Conservation (phyloP, 2,113 vertebrate species). For the Sitta europaea region DNA sequence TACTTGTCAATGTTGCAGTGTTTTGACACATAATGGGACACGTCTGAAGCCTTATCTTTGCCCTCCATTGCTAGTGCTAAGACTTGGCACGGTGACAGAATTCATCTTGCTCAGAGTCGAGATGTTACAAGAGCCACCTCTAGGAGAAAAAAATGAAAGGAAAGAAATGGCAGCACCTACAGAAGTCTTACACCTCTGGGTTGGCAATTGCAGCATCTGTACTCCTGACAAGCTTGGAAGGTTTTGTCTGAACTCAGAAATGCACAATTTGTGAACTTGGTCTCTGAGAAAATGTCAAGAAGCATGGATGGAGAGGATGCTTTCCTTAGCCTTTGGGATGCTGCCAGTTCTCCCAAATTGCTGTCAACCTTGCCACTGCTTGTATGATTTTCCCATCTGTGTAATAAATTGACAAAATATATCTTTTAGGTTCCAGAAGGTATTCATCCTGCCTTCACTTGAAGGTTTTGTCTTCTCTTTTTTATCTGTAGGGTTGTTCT, state of each 20-base stretch:
- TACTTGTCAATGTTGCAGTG: conserved; percentile 38
- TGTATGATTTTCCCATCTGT: not conserved
- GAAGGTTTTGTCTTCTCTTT: not conserved
- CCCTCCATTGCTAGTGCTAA: conserved; percentile 16
- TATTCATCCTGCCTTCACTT: not conserved
- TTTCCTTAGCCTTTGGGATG: conserved; percentile 1
- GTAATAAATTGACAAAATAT: not conserved
- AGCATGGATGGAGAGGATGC: not conserved
- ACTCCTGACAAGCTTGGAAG: not conserved
- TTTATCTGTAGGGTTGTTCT: not conserved
- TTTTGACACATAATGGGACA: conserved; percentile 48
- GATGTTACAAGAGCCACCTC: not conserved
- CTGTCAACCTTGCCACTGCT: conserved; percentile 1
- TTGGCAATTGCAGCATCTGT: not conserved
- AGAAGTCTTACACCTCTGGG: not conserved
- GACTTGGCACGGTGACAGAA: conserved; percentile 31
- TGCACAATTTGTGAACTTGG: not conserved
- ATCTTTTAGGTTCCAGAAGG: not conserved
- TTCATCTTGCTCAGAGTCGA: conserved; percentile 27
- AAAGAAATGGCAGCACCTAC: not conserved
- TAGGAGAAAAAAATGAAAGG: not conserved
- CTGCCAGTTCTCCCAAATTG: not conserved
- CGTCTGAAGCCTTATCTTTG: conserved; percentile 48
- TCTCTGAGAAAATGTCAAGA: conserved; percentile 12
- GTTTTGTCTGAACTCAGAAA: conserved; percentile 21